Evolutionary conservation across 2,113 vertebrate genomes (phyloP).

Genomic region (Microtus richardsoni): DNA sequence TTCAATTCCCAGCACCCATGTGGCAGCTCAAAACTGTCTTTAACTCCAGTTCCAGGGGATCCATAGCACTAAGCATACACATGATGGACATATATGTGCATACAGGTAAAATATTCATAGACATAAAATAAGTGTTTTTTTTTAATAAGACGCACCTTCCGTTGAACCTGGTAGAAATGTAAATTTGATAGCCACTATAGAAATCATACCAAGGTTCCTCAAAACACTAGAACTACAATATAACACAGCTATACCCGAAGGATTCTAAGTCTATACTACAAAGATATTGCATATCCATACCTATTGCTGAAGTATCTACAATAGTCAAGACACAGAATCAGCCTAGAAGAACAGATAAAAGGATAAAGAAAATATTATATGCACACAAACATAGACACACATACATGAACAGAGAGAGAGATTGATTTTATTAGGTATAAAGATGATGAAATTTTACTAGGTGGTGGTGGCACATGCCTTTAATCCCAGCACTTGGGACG

Average conservation of each 20-base stretch:
- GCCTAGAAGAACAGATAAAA: neutral
- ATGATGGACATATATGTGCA: neutral
- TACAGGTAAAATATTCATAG: neutral
- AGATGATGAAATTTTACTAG: neutral
- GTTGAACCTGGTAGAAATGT: neutral
- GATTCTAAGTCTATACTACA: neutral
- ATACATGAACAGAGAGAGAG: neutral
- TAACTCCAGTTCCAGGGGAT: neutral
- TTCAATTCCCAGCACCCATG: neutral
- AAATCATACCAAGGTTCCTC: neutral
- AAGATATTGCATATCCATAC: neutral
- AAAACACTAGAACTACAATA: neutral
- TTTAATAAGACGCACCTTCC: neutral
- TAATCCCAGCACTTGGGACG: too few species aligned
- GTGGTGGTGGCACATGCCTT: too few species aligned
- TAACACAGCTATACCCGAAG: neutral
- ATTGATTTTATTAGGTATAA: neutral
- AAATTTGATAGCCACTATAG: neutral
- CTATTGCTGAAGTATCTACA: neutral
- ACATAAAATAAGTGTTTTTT: neutral
- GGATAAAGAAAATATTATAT: neutral
- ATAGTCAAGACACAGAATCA: neutral
- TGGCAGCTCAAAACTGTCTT: neutral
- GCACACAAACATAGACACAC: neutral
- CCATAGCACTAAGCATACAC: neutral